phyloP scores from a whole-genome alignment of 1,140 invertebrate species.

The Aphelenchoides besseyi region DNA sequence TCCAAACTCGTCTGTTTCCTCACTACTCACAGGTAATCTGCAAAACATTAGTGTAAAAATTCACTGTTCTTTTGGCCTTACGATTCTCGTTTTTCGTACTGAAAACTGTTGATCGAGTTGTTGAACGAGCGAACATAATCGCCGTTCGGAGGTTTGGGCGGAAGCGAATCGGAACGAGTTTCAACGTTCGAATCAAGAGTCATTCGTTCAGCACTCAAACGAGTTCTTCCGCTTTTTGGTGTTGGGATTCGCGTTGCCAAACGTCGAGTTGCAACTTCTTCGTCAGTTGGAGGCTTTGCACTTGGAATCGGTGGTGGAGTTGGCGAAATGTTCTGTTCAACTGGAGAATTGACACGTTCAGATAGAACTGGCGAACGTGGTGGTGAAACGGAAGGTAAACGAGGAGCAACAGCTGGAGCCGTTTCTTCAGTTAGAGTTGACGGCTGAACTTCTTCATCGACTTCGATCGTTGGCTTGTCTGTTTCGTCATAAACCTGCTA shows the following conservation, averaged over 20 bases:
- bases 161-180: background rate
- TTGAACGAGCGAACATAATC: background rate
- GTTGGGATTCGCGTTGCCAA: conserved; percentile 13
- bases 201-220: background rate
- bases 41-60: background rate
- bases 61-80: background rate
- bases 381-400: background rate
- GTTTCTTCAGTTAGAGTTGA: conserved; percentile 20
- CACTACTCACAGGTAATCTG: conserved; percentile 9
- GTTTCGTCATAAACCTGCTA: conserved; percentile 25
- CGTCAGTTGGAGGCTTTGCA: background rate
- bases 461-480: background rate
- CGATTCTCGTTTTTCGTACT: conserved; percentile 5
- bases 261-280: background rate
- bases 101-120: background rate
- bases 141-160: background rate
- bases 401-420: background rate
- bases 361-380: conserved; percentile 9
- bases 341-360: no score
- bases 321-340: no score
- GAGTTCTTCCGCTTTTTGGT: conserved; percentile 7
- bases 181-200: background rate
- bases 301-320: background rate
- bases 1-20: conserved; percentile 20
- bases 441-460: conserved; percentile 7